Conservation (phyloP, 1,140 invertebrate species). For the Marisa cornuarietis region DNA sequence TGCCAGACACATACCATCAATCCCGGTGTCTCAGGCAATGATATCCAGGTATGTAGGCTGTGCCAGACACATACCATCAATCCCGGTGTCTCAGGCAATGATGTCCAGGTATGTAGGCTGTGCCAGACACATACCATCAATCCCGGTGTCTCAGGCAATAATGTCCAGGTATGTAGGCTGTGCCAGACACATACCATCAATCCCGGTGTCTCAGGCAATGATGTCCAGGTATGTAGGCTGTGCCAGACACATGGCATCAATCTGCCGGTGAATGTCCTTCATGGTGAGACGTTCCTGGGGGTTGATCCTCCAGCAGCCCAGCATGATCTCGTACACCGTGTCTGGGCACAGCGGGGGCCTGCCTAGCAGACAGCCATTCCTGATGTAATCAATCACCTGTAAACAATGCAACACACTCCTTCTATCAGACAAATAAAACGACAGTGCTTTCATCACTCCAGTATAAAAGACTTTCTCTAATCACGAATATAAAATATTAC, state of each 20-base stretch:
- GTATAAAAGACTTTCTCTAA: no score
- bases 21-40: background rate
- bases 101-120: no score
- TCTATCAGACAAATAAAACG: background rate
- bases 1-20: slow-evolving; percentile 45
- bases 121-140: no score
- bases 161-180: no score
- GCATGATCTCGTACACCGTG: slow-evolving; percentile 65
- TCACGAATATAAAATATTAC: background rate
- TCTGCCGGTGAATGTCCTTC: slow-evolving; percentile 52
- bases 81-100: slow-evolving; percentile 30
- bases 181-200: no score
- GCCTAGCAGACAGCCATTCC: slow-evolving; percentile 56
- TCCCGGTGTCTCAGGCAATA: no score
- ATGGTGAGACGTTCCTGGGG: slow-evolving; percentile 64
- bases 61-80: no score
- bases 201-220: slow-evolving; percentile 28
- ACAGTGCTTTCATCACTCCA: background rate
- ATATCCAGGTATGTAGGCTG: no score
- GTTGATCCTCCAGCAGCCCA: slow-evolving; percentile 63
- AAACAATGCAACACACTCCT: slow-evolving; percentile 16
- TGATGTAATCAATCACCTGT: slow-evolving; percentile 65
- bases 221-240: slow-evolving; percentile 44
- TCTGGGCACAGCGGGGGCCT: slow-evolving; percentile 61
- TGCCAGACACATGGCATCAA: slow-evolving; percentile 46